Base-by-base conservation (phyloP, 1,140 invertebrate species). In the Rhopalosiphum padi region DNA sequence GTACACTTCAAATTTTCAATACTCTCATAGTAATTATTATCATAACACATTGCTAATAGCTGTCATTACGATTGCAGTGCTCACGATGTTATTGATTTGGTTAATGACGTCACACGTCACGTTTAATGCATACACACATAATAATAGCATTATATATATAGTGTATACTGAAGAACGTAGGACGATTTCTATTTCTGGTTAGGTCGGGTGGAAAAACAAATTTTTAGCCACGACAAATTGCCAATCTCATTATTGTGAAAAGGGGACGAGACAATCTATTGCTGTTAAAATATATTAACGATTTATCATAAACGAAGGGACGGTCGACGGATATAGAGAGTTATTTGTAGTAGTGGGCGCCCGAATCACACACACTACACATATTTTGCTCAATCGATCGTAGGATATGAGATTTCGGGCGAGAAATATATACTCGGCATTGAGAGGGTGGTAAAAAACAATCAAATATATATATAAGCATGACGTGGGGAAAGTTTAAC, bases 391-490 rank as follows among this genome's bases (percentile, higher is more conserved):
- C 53, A 60, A 90, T 90, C 25, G 37, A 90, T 90, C 55, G 53
- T 37, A 9, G 53, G 51, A 90, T 53, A 89, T 90, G 53, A 90
- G 88, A 90, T 90, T 90, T 90, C 55, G 89, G 89, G 37, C 8
- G 89, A 90, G 25, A 90, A 90, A 90, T 68, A 68, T 68, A 41
- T 23, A 88, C 46, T 43, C 35, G 21, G n/a, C 3, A 18, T 22
- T 25, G 37, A 55, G 25, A 89, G 37, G 51, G 87, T 37, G 87
- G 87, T 89, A 53, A 89, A 89, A 89, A 89, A 89, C 87, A n/a
- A 55, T 89, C 48, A 35, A 35, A 89, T 87, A 51, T 53, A 43
- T 41, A 37, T 23, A 77, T 15, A 41, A 25, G 41, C 4, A 51
- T 48, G 35, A 89, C 3, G n/a, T 8, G 22, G 87, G 35, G n/a